These are phyloP conservation scores for Ardeotis arabs DNA, from an alignment of 2,113 vertebrate species.

Conservation along the genomic window DNA sequence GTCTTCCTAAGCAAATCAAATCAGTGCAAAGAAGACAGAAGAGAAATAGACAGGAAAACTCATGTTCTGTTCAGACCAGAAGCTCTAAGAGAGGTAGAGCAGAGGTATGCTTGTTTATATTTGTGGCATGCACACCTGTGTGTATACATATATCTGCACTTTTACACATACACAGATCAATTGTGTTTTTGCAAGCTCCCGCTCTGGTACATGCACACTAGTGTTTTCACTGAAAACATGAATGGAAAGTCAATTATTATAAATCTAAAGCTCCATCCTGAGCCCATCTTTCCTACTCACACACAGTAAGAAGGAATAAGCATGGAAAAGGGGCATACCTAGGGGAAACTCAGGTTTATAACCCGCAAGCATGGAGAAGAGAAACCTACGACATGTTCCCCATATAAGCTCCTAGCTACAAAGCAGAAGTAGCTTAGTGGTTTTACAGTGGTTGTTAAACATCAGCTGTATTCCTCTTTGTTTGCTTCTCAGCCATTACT, in stretches of 20 bases:
- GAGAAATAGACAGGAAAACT: not conserved
- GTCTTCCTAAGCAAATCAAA: not conserved
- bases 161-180: not conserved
- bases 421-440: not conserved
- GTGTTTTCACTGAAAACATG: not conserved
- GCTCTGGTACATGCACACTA: not conserved
- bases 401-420: not conserved
- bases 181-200: not conserved
- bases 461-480: not conserved
- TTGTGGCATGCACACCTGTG: not conserved
- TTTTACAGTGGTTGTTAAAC: not conserved
- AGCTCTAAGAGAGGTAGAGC: not conserved
- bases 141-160: not conserved
- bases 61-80: not conserved
- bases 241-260: not conserved
- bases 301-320: not conserved
- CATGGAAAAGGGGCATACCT: not conserved
- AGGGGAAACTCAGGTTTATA: not conserved
- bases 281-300: not conserved
- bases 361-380: not conserved
- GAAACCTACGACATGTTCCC: not conserved
- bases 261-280: not conserved
- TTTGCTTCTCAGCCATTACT: not conserved
- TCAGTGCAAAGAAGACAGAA: not conserved
- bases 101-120: not conserved